These are phyloP conservation scores for Cacajao melanocephalus DNA, from an alignment of 2,797 vertebrate genomes.

Conservation along the genomic window DNA sequence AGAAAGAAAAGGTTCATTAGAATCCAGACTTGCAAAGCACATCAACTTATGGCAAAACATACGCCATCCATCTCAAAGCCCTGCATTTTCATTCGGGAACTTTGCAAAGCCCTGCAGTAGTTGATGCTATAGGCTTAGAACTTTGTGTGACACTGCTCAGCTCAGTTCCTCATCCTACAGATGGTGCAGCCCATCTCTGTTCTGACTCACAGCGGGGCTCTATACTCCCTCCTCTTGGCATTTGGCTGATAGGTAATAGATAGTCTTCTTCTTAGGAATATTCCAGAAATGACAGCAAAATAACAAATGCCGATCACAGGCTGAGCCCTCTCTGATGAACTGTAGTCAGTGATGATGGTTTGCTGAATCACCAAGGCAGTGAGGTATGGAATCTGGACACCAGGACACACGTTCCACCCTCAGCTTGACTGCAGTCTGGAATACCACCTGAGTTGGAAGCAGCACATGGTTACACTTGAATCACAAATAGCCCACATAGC, in stretches of 20 bases:
- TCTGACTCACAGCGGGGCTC: not conserved
- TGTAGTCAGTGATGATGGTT: slow-evolving; percentile 89
- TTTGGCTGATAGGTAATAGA: slow-evolving; percentile 81
- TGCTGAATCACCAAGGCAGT: slow-evolving; percentile 91
- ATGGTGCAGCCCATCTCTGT: not conserved
- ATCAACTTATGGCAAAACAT: not conserved
- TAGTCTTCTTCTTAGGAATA: slow-evolving; percentile 89
- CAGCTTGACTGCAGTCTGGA: slow-evolving; percentile 91
- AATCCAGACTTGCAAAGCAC: not conserved
- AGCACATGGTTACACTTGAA: slow-evolving; percentile 93
- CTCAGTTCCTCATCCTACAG: not conserved
- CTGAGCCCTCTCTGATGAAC: slow-evolving; percentile 91
- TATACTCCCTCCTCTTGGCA: slow-evolving; percentile 43
- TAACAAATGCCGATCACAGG: slow-evolving; percentile 88
- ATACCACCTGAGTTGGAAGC: slow-evolving; percentile 94
- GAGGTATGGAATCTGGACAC: slow-evolving; percentile 94
- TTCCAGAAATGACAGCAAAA: slow-evolving; percentile 88
- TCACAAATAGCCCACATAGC: slow-evolving; percentile 83
- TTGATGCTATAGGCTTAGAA: slow-evolving; percentile 52
- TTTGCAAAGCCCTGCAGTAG: not conserved
- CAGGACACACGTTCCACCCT: slow-evolving; percentile 92
- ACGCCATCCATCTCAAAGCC: not conserved
- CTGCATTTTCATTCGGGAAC: not conserved
- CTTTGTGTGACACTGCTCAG: not conserved
- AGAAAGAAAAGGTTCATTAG: not conserved